phyloP scores from a whole-genome alignment of 2,113 vertebrate species.

The Sander lucioperca region DNA sequence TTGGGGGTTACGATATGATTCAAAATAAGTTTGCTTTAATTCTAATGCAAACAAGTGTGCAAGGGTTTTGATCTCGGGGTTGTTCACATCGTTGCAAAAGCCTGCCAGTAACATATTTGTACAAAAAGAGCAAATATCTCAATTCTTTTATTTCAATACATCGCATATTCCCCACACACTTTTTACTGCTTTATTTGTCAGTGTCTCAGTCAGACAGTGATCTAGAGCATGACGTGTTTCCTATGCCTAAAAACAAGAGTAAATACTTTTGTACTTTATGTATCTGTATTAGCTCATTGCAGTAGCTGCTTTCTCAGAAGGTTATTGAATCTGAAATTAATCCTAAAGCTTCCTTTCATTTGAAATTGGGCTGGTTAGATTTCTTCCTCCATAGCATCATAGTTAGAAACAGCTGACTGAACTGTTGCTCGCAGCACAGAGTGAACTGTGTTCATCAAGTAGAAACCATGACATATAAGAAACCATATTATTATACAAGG shows the following conservation, averaged over 20 bases:
- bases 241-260: not conserved
- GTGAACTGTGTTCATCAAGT: not conserved
- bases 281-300: not conserved
- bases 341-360: not conserved
- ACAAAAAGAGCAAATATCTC: not conserved
- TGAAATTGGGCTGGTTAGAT: too few species aligned
- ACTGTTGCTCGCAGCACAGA: too few species aligned
- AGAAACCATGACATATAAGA: not conserved
- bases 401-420: not conserved
- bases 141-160: not conserved
- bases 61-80: not conserved
- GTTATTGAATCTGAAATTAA: not conserved
- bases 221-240: not conserved
- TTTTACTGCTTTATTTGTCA: not conserved
- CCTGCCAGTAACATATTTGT: not conserved
- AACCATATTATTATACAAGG: too few species aligned
- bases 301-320: not conserved
- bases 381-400: not conserved
- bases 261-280: too few species aligned
- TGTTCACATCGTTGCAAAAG: not conserved
- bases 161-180: not conserved
- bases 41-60: too few species aligned
- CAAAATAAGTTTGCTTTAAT: not conserved
- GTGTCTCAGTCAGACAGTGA: not conserved
- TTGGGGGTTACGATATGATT: not conserved